Evolutionary conservation across 2,113 vertebrate genomes (phyloP), one percentile per base, ranked within the genome.

Genomic region (human (Homo sapiens)): DNA sequence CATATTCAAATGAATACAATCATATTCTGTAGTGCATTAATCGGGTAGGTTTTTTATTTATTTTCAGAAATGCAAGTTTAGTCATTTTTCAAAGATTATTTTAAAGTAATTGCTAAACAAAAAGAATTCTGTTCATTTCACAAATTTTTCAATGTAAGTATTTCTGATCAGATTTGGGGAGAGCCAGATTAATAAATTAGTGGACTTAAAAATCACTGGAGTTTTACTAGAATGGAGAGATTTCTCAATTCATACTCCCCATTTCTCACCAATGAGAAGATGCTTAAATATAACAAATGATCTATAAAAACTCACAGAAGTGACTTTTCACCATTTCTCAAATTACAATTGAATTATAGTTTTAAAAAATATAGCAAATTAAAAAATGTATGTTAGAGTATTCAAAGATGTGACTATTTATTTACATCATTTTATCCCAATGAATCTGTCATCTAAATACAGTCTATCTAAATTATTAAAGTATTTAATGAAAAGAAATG

Each of bases 41-140:
- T 57, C 82, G 35, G 61, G 6, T 14, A 64, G 27, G 5, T 32
- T 64, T 64, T 64, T 64, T 32, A 92, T 95, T 93, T 76, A 75
- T 90, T 78, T 89, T 85, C 72, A 75, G 30, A 94, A 93, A 85
- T 92, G 50, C 81, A n/a, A 92, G 5, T 78, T 18, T 94, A 64
- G 40, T 23, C 38, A 95, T 84, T 91, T 97, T 78, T 84, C 72
- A 70, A 94, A 95, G 16, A 45, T 57, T 57, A 64, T 86, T 89
- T 94, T 45, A 64, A 90, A 92, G 43, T 90, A 87, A 93, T 78
- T 90, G 17, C 18, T 55, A 85, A 80, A 20, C 18, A 57, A 48
- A 82, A 75, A 70, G 0, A 1, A 87, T 70, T 83, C 0, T 89
- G 40, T 84, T 95, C 79, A 86, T 72, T 73, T 93, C 13, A 80